A percentile compares a stretch with the other conserved stretches of the same genome.
These are phyloP conservation scores for Varanus komodoensis DNA, from an alignment of 2,113 vertebrate species.

Conservation along the genomic window DNA sequence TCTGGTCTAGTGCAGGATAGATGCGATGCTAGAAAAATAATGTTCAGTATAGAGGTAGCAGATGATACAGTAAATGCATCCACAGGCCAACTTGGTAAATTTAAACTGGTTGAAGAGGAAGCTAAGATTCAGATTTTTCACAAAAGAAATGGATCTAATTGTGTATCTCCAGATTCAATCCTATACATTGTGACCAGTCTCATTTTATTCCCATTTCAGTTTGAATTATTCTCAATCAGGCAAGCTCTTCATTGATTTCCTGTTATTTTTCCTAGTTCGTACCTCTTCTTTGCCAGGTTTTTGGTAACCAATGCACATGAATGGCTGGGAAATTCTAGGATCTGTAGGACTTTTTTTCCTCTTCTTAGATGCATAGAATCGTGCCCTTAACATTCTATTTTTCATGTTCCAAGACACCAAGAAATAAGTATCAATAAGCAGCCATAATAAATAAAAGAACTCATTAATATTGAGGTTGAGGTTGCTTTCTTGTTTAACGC, in stretches of 20 bases:
- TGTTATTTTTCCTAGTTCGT: too few relatives aligned
- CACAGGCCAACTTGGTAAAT: neutral
- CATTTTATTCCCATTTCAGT: neutral
- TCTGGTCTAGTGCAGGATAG: neutral
- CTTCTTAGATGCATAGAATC: too few relatives aligned
- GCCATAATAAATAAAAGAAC: too few relatives aligned
- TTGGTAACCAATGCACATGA: neutral
- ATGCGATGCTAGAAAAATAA: neutral
- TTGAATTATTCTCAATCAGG: neutral
- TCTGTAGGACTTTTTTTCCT: too few relatives aligned
- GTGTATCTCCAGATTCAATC: neutral
- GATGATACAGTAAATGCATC: neutral
- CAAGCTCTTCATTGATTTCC: neutral
- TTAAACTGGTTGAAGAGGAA: neutral
- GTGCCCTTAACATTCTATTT: too few relatives aligned
- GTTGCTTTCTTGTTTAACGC: too few relatives aligned
- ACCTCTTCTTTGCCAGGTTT: neutral
- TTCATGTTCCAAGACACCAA: too few relatives aligned
- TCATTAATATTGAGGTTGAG: too few relatives aligned
- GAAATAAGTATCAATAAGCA: too few relatives aligned
- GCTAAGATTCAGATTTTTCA: neutral
- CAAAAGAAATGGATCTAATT: fast-evolving
- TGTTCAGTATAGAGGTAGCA: neutral
- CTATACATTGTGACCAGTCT: neutral
- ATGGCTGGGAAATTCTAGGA: too few relatives aligned